Evolutionary conservation across 1,140 invertebrate species (phyloP).

Genomic region (Zaprionus lachaisei): DNA sequence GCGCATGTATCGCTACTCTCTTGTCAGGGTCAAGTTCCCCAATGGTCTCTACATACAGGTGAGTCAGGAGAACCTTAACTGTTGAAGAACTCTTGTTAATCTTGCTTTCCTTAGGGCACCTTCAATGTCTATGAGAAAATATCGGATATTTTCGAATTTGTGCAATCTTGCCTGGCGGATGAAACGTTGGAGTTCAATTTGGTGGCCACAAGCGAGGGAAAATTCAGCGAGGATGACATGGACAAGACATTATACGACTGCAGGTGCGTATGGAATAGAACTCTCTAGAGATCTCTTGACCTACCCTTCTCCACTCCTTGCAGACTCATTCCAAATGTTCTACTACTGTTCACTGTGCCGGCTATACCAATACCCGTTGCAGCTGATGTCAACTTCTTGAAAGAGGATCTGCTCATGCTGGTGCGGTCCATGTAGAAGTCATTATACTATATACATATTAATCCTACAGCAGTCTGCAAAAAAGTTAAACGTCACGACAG

Average conservation of each 20-base stretch:
- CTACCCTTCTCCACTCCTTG: constrained; percentile 18
- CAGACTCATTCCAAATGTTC: constrained; percentile 90
- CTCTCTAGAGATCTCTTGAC: background rate
- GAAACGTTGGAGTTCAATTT: constrained; percentile 88
- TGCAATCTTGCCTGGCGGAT: constrained; percentile 89
- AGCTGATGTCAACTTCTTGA: constrained; percentile 86
- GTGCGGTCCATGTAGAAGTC: constrained; percentile 87
- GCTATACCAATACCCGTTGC: constrained; percentile 85
- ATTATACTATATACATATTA: constrained; percentile 3
- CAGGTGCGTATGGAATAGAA: constrained; percentile 75
- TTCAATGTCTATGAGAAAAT: constrained; percentile 92
- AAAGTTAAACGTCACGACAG: constrained; percentile 1
- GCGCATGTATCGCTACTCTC: constrained; percentile 92
- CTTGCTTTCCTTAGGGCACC: constrained; percentile 87
- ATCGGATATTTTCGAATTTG: constrained; percentile 89
- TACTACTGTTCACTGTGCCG: constrained; percentile 89
- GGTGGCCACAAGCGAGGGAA: constrained; percentile 87
- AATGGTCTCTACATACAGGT: constrained; percentile 93
- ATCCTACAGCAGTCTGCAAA: constrained; percentile 23
- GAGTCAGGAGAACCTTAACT: constrained; percentile 39
- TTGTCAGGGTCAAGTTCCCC: constrained; percentile 94
- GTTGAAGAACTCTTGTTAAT: background rate
- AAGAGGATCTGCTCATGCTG: constrained; percentile 90
- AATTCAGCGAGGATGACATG: constrained; percentile 87
- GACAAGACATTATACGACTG: constrained; percentile 88